Evolutionary conservation across 2,888 invertebrate genomes (phyloP), one percentile per base, ranked within the genome.

Genomic region (Lasioglossum zephyrum): DNA sequence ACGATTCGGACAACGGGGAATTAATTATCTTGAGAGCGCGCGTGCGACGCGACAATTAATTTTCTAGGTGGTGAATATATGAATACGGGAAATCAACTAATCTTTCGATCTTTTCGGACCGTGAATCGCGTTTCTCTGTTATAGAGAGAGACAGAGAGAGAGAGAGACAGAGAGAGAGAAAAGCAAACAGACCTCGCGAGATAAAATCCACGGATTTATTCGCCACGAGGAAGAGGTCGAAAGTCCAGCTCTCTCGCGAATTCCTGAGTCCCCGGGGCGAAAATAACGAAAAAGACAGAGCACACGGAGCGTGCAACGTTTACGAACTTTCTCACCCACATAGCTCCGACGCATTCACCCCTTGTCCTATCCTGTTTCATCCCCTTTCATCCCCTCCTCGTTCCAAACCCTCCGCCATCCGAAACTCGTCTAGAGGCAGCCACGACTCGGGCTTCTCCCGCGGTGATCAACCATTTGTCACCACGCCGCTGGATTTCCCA

Each of bases 401-500:
- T 47, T 36, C 31, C 47, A 22, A 41, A 8, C 60, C 53, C 81
- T 5, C 1, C 39, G 31, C 53, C 66, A 13, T n/a, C 44, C 72
- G 36, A 75, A 84, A 82, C 82, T 84, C 79, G 81, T 78, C 78
- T 80, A 41, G 69, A 81, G 76, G 49, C 39, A 31, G 73, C 81
- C 49, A 49, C 81, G 18, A 63, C 84, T 77, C 44, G 70, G 75
- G 81, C 84, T 86, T 87, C 88, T 73, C 84, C 80, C 85, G 82
- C 72, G 92, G 92, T 84, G 92, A 92, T 93, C 93, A 91, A 94
- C 94, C 94, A 95, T 95, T 95, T 95, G 95, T 95, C 95, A 95
- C 94, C 93, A 92, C 92, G 93, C 91, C 93, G 93, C 94, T 93
- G 94, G 93, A 92, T 95, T 95, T 95, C 93, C 94, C 93, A 95